phyloP scores from a whole-genome alignment of 2,113 vertebrate genomes.

The Naja naja region DNA sequence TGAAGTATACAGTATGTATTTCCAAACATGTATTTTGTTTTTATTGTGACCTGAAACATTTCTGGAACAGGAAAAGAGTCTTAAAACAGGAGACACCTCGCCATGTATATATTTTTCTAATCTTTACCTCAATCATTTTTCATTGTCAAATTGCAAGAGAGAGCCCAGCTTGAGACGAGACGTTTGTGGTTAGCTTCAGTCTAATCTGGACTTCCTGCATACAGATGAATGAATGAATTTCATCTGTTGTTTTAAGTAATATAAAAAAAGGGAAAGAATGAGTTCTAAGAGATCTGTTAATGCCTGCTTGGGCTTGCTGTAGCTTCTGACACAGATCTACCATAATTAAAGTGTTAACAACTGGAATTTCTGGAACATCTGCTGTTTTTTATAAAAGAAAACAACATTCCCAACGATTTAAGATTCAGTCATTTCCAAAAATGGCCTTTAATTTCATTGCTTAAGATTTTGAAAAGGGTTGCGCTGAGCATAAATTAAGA shows the following conservation, averaged over 20 bases:
- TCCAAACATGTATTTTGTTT: background rate
- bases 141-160: background rate
- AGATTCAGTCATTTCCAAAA: background rate
- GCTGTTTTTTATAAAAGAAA: slow-evolving; percentile 29
- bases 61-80: background rate
- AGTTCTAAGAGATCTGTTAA: background rate
- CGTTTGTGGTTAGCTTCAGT: background rate
- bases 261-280: background rate
- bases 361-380: slow-evolving; percentile 57
- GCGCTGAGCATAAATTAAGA: background rate
- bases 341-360: slow-evolving; percentile 50
- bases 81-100: background rate
- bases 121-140: background rate
- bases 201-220: slow-evolving; percentile 6
- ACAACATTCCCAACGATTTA: slow-evolving; percentile 23
- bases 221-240: background rate
- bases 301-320: slow-evolving; percentile 33
- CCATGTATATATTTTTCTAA: rapidly evolving
- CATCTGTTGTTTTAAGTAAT: slow-evolving; percentile 14
- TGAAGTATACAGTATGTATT: background rate
- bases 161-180: background rate
- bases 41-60: background rate
- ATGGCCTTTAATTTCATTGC: slow-evolving; percentile 36
- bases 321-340: background rate
- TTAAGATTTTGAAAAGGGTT: slow-evolving; percentile 27